A percentile compares a stretch with the other conserved stretches of the same genome.
These are phyloP conservation scores for Polypterus senegalus DNA, from an alignment of 2,113 vertebrate genomes.

Conservation along the genomic window DNA sequence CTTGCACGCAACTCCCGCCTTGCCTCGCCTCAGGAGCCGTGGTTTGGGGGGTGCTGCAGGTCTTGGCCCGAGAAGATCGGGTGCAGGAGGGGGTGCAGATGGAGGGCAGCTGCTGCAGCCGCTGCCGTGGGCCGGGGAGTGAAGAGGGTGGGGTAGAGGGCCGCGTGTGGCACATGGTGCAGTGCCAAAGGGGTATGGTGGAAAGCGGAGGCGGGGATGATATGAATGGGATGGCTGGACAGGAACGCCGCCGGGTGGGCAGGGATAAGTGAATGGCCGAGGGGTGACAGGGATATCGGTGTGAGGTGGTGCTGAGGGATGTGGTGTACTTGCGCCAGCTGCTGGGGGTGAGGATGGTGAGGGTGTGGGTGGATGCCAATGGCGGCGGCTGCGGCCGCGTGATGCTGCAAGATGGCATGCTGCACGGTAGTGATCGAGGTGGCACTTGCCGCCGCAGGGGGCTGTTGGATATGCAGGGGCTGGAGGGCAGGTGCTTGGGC, in stretches of 20 bases:
- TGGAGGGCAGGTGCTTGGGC: slow-evolving; percentile 59
- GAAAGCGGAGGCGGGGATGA: slow-evolving; percentile 89
- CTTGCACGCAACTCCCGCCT: background rate
- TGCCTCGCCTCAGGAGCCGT: slow-evolving; percentile 71
- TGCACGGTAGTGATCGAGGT: slow-evolving; percentile 88
- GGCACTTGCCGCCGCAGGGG: slow-evolving; percentile 64
- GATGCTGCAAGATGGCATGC: slow-evolving; percentile 90
- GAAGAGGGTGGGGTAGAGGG: slow-evolving; percentile 86
- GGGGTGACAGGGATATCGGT: slow-evolving; percentile 83
- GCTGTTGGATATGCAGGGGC: slow-evolving; percentile 92
- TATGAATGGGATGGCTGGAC: slow-evolving; percentile 90
- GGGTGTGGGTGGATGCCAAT: slow-evolving; percentile 80
- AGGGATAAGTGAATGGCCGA: slow-evolving; percentile 85
- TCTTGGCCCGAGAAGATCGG: slow-evolving; percentile 98
- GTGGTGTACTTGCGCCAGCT: slow-evolving; percentile 88
- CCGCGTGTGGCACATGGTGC: slow-evolving; percentile 78
- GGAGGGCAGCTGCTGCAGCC: slow-evolving; percentile 73
- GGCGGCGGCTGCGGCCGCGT: slow-evolving; percentile 68
- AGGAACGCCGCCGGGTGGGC: slow-evolving; percentile 86
- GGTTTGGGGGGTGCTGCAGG: slow-evolving; percentile 91
- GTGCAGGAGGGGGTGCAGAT: slow-evolving; percentile 90
- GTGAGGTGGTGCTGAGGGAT: slow-evolving; percentile 92
- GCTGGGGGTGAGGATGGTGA: slow-evolving; percentile 73
- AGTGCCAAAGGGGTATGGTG: slow-evolving; percentile 84
- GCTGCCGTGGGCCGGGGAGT: slow-evolving; percentile 63